Evolutionary conservation across 2,797 vertebrate genomes (phyloP).

Genomic region (Cirrhinus mrigala): DNA sequence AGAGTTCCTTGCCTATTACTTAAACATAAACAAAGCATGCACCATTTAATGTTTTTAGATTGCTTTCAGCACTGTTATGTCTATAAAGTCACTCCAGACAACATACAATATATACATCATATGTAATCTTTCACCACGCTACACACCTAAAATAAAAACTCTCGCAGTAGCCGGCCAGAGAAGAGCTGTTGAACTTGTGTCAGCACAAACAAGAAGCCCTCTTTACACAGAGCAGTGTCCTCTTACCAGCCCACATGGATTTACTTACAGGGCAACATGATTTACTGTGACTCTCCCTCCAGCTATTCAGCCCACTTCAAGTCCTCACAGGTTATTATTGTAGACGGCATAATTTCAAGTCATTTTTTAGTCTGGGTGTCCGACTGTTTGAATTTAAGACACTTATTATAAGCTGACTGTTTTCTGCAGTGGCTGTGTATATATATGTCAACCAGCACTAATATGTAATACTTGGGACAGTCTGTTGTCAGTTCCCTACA

Average conservation of each 20-base stretch:
- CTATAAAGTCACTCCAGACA: constrained; percentile 8
- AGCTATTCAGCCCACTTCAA: constrained; percentile 14
- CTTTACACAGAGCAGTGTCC: constrained; percentile 21
- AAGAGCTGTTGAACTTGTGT: constrained; percentile 38
- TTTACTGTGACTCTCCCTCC: constrained; percentile 14
- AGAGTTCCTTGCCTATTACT: background rate
- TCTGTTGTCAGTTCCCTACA: background rate
- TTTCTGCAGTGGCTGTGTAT: constrained; percentile 32
- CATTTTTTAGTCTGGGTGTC: constrained; percentile 42
- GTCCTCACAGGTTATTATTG: constrained; percentile 48
- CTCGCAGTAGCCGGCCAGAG: background rate
- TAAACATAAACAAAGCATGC: constrained; percentile 28
- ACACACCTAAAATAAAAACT: constrained; percentile 31
- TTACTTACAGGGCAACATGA: constrained; percentile 26
- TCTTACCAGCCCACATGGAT: constrained; percentile 20
- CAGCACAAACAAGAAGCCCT: constrained; percentile 33
- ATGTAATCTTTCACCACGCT: constrained; percentile 18
- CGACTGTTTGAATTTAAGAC: constrained; percentile 42
- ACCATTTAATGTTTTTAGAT: background rate
- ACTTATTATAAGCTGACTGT: constrained; percentile 27
- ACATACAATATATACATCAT: constrained; percentile 20
- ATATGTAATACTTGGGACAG: background rate
- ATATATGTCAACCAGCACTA: constrained; percentile 17
- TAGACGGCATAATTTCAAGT: constrained; percentile 10
- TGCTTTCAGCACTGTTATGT: background rate